phyloP scores from a whole-genome alignment of 2,797 vertebrate genomes.

The Rhinella marina region DNA sequence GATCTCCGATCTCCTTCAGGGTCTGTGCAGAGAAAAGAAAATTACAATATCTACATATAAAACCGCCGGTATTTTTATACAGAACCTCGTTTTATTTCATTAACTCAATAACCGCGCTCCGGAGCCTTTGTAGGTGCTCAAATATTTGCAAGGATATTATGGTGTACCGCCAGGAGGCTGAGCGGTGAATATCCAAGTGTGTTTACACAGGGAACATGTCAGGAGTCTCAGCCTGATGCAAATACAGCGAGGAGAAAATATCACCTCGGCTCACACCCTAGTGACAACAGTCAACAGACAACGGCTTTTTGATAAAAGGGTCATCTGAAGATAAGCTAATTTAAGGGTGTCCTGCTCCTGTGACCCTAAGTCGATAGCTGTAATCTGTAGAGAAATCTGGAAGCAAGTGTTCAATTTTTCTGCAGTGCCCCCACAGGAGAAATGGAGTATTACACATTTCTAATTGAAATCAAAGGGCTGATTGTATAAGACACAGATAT shows the following conservation, averaged over 20 bases:
- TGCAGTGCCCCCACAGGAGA: neutral
- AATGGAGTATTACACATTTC: neutral
- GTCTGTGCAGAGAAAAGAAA: constrained; percentile 69
- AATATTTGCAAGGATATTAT: constrained; percentile 51
- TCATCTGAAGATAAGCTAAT: no score
- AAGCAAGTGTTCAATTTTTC: no score
- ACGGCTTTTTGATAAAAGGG: no score
- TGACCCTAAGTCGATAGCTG: no score
- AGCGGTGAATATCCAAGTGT: neutral
- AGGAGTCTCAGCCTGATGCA: neutral
- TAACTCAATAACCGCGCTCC: neutral
- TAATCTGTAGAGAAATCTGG: no score
- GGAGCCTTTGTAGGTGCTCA: neutral
- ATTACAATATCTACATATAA: neutral
- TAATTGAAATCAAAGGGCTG: neutral
- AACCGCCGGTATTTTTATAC: neutral
- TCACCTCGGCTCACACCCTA: neutral
- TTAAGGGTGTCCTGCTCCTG: no score
- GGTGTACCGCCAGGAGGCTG: neutral
- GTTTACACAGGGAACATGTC: constrained; percentile 5
- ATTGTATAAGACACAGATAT: neutral
- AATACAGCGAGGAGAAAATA: neutral
- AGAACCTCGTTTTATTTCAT: neutral
- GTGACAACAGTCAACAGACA: neutral
- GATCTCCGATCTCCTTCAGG: constrained; percentile 80